Conservation (phyloP, 2,888 invertebrate genomes). For the Mythimna ferrago region DNA sequence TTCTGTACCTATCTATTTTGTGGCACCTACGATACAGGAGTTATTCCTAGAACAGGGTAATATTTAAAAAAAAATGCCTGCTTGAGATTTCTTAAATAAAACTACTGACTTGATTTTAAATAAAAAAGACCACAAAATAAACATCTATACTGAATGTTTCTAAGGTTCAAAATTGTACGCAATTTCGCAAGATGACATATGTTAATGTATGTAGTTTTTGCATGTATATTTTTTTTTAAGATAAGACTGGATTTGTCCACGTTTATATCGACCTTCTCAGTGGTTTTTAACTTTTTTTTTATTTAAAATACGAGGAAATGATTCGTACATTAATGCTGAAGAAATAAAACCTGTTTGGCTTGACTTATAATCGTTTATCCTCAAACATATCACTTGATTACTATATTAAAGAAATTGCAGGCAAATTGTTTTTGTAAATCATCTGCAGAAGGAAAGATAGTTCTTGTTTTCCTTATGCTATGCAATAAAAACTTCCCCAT, state of each 20-base stretch:
- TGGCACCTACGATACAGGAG: too few species aligned
- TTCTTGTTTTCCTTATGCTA: background rate
- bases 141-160: too few species aligned
- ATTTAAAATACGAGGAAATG: slow-evolving; percentile 5
- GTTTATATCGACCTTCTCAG: slow-evolving; percentile 7
- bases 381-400: background rate
- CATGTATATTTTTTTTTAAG: background rate
- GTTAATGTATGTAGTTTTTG: background rate
- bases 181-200: background rate
- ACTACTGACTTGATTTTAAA: too few species aligned
- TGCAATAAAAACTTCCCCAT: background rate
- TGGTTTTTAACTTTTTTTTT: background rate
- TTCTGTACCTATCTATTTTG: too few species aligned
- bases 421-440: background rate
- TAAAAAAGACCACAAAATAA: too few species aligned
- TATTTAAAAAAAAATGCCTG: too few species aligned
- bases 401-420: background rate
- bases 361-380: background rate
- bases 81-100: too few species aligned
- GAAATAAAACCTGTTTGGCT: slow-evolving; percentile 19
- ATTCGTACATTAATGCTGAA: background rate
- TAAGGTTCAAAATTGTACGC: slow-evolving; percentile 6
- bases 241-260: slow-evolving; percentile 6
- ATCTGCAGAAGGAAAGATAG: background rate
- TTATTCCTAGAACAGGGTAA: too few species aligned